Percentiles rank a stretch among this genome's conserved stretches.
Evolutionary conservation across 2,888 invertebrate species (phyloP).

Genomic region (Cyrtodaria siliqua): DNA sequence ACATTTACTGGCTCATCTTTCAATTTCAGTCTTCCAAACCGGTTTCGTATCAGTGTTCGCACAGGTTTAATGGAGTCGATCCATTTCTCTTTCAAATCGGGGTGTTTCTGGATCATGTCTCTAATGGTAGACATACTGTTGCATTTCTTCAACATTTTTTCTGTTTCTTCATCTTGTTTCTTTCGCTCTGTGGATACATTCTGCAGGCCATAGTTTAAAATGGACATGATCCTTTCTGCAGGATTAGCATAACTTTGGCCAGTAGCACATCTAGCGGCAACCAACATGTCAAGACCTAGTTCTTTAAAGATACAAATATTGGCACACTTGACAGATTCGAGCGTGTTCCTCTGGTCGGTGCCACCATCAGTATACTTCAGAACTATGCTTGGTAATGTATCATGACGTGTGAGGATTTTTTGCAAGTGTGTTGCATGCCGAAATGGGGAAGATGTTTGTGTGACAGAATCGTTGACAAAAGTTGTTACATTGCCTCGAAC

Average conservation of each 20-base stretch:
- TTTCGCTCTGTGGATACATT: conserved; percentile 15
- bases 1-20: conserved; percentile 29
- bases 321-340: conserved; percentile 35
- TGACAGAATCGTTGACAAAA: conserved; percentile 47
- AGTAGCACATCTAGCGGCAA: conserved; percentile 40
- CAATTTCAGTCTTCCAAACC: conserved; percentile 21
- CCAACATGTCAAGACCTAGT: conserved; percentile 32
- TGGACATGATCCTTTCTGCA: conserved; percentile 43
- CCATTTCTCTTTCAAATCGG: conserved; percentile 20
- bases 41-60: background rate
- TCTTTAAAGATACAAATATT: conserved; percentile 32
- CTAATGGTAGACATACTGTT: conserved; percentile 25
- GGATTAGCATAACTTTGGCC: conserved; percentile 47
- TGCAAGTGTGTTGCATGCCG: conserved; percentile 24
- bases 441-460: conserved; percentile 26
- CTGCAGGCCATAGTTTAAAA: conserved; percentile 39
- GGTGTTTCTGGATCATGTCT: background rate
- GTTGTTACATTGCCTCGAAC: conserved; percentile 26
- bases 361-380: conserved; percentile 40
- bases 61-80: conserved; percentile 18
- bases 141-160: conserved; percentile 15
- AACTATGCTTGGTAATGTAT: background rate
- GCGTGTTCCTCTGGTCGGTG: conserved; percentile 29
- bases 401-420: background rate
- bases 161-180: conserved; percentile 1